Conservation (phyloP, 2,797 vertebrate species). For the Muraenolepis orangiensis region DNA sequence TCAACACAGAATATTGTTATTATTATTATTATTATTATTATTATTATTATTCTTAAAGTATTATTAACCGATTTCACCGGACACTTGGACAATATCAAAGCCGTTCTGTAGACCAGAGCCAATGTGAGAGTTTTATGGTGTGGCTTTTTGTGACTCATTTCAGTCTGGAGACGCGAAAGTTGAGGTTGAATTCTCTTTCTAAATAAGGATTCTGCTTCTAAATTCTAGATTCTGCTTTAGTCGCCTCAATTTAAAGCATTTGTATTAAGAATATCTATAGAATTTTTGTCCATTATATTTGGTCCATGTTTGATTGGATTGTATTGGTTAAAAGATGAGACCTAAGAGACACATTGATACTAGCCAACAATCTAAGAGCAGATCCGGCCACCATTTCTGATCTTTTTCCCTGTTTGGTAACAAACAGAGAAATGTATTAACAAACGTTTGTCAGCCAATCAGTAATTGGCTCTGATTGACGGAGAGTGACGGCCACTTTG, state of each 20-base stretch:
- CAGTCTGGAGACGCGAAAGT: neutral
- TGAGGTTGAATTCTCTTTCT: neutral
- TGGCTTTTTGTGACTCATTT: no score
- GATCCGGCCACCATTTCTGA: neutral
- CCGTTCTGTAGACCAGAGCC: no score
- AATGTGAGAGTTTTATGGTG: neutral
- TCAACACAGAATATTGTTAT: neutral
- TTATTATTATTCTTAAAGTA: no score
- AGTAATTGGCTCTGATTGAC: constrained; percentile 63
- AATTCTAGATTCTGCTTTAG: no score
- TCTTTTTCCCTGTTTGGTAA: constrained; percentile 45
- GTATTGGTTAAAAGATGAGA: no score
- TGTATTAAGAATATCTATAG: neutral
- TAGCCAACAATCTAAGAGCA: neutral
- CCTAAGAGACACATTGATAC: neutral
- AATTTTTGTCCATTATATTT: neutral
- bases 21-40: no score
- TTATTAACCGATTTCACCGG: neutral
- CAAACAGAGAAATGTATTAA: constrained; percentile 25
- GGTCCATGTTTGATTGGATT: neutral
- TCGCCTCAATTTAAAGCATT: neutral
- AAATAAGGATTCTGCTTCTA: neutral
- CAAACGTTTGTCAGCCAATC: constrained; percentile 39
- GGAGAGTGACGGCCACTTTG: constrained; percentile 74
- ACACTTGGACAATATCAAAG: neutral